Conservation (phyloP, 2,113 vertebrate genomes). For the Lichenostomus cassidix region DNA sequence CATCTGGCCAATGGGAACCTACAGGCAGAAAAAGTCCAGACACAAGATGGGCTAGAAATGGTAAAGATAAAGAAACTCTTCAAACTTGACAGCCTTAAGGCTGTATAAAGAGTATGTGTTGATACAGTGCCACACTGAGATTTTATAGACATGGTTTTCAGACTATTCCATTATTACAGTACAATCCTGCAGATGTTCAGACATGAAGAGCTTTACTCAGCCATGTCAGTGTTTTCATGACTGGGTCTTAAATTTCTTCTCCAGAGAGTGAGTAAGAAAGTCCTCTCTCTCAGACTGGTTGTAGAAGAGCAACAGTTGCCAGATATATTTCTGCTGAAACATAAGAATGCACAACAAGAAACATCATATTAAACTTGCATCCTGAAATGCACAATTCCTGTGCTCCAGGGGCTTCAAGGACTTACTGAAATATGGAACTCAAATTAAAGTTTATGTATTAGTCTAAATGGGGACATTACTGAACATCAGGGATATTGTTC, state of each 20-base stretch:
- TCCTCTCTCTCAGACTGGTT: neutral
- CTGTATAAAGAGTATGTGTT: neutral
- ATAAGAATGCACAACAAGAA: neutral
- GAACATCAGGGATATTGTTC: neutral
- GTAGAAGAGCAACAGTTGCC: neutral
- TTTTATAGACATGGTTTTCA: neutral
- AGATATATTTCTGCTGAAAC: neutral
- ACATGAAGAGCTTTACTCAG: neutral
- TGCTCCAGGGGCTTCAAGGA: neutral
- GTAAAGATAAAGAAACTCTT: conserved; percentile 35
- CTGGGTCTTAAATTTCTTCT: conserved; percentile 2
- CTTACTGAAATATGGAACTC: neutral
- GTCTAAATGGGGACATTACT: neutral
- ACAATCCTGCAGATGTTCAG: conserved; percentile 5
- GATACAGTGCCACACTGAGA: neutral
- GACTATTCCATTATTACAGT: neutral
- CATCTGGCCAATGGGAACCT: neutral
- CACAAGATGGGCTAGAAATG: neutral
- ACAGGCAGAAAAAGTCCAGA: neutral
- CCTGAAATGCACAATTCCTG: neutral
- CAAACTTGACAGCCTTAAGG: neutral
- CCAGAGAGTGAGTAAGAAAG: neutral
- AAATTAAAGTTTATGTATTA: neutral
- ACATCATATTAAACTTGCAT: neutral
- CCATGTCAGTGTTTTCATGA: neutral